phyloP scores from a whole-genome alignment of 2,797 vertebrate genomes.

The Argya squamiceps region DNA sequence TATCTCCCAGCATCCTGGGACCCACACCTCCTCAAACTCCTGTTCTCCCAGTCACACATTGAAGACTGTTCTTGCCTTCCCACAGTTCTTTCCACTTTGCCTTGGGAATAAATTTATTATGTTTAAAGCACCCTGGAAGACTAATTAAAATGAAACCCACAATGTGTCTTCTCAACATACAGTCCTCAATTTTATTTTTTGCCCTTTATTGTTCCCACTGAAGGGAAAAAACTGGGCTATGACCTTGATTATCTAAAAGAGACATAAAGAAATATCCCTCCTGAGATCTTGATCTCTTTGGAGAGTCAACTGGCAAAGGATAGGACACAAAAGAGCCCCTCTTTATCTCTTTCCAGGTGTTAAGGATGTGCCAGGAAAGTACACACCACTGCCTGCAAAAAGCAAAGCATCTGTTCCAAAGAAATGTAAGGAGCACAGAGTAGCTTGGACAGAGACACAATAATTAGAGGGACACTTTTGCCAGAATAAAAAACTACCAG shows the following conservation, averaged over 20 bases:
- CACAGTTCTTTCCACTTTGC: neutral
- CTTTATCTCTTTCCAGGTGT: neutral
- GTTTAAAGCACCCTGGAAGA: neutral
- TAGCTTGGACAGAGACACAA: neutral
- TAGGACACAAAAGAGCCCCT: neutral
- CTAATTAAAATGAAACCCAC: neutral
- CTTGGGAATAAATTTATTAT: neutral
- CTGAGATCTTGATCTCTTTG: neutral
- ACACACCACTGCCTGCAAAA: neutral
- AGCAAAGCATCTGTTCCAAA: neutral
- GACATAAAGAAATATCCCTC: neutral
- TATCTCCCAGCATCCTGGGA: neutral
- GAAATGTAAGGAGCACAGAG: neutral
- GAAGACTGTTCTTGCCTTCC: neutral
- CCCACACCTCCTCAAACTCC: neutral
- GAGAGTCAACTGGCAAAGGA: neutral
- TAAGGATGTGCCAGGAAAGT: neutral
- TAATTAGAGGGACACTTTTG: neutral
- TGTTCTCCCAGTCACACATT: neutral
- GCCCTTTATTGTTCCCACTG: accelerated
- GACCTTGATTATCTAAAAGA: neutral
- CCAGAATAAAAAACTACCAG: neutral
- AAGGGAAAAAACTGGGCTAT: neutral
- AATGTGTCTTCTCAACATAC: neutral
- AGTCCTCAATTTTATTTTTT: neutral